phyloP scores from a whole-genome alignment of 2,113 vertebrate genomes.

The Antechinus stuartii region DNA sequence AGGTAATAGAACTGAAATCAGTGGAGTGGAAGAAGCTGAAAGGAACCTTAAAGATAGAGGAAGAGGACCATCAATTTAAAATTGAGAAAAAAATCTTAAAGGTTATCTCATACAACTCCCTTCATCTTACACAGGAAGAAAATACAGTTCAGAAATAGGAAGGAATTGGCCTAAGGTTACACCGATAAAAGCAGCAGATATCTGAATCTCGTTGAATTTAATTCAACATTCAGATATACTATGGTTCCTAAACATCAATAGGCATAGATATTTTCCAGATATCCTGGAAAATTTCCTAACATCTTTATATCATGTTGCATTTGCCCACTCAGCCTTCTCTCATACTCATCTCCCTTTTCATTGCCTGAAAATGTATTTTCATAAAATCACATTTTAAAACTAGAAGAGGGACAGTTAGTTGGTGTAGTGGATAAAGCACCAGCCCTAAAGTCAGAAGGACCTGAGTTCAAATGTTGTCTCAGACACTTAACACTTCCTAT shows the following conservation, averaged over 20 bases:
- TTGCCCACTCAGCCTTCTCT: neutral
- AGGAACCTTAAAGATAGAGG: neutral
- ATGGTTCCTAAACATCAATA: neutral
- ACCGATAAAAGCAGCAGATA: neutral
- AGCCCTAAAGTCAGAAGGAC: too few relatives aligned
- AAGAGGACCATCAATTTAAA: neutral
- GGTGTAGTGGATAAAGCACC: too few relatives aligned
- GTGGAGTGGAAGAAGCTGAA: neutral
- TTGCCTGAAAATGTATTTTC: neutral
- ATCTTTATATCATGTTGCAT: neutral
- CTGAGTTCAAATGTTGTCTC: too few relatives aligned
- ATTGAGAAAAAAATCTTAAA: neutral
- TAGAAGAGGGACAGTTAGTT: neutral
- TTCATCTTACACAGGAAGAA: neutral
- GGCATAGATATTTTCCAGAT: too few relatives aligned
- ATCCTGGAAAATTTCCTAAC: neutral
- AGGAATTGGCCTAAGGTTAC: neutral
- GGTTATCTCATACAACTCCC: neutral
- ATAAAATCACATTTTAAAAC: neutral
- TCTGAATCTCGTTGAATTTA: neutral
- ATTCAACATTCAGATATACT: neutral
- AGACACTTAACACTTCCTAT: too few relatives aligned
- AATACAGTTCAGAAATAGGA: neutral
- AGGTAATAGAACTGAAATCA: neutral
- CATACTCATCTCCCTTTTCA: neutral